Percentiles rank a stretch among this genome's conserved stretches.
Evolutionary conservation across 2,113 vertebrate genomes (phyloP).

Genomic region (Ahaetulla prasina): DNA sequence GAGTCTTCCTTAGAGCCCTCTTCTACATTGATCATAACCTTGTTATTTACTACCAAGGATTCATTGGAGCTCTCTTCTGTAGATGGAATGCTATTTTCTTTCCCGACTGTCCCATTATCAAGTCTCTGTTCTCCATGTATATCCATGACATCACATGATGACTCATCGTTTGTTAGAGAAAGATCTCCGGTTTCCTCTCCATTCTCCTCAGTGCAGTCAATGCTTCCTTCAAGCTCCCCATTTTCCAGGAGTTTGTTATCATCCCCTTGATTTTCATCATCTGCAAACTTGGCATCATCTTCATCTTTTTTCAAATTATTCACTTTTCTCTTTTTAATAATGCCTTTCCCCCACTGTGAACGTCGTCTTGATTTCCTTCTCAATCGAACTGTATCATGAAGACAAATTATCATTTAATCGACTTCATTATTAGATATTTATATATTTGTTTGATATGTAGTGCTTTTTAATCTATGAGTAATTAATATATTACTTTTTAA

Average conservation of each 20-base stretch:
- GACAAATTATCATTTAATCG: neutral
- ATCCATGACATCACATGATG: constrained; percentile 85
- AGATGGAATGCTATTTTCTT: constrained; percentile 79
- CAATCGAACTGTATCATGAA: constrained; percentile 77
- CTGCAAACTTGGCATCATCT: constrained; percentile 82
- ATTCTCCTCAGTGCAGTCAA: constrained; percentile 78
- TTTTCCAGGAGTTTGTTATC: constrained; percentile 76
- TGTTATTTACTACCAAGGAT: constrained; percentile 71
- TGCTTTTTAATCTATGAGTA: neutral
- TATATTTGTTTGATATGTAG: neutral
- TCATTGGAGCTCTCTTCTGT: constrained; percentile 95
- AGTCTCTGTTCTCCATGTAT: constrained; percentile 78
- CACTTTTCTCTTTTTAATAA: constrained; percentile 93
- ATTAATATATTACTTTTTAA: too few species aligned
- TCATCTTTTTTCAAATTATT: constrained; percentile 87
- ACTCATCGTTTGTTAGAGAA: constrained; percentile 90
- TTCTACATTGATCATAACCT: constrained; percentile 48
- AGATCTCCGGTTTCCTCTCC: constrained; percentile 81
- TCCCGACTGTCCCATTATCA: constrained; percentile 71
- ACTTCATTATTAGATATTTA: constrained; percentile 4
- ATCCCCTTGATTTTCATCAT: constrained; percentile 74
- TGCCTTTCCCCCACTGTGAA: constrained; percentile 92
- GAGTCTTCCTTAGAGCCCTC: constrained; percentile 61
- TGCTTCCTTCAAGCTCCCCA: constrained; percentile 73
- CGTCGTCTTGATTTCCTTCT: constrained; percentile 85